Evolutionary conservation across 2,888 invertebrate genomes (phyloP), one percentile per base, ranked within the genome.

Genomic region (Deilephila porcellus): DNA sequence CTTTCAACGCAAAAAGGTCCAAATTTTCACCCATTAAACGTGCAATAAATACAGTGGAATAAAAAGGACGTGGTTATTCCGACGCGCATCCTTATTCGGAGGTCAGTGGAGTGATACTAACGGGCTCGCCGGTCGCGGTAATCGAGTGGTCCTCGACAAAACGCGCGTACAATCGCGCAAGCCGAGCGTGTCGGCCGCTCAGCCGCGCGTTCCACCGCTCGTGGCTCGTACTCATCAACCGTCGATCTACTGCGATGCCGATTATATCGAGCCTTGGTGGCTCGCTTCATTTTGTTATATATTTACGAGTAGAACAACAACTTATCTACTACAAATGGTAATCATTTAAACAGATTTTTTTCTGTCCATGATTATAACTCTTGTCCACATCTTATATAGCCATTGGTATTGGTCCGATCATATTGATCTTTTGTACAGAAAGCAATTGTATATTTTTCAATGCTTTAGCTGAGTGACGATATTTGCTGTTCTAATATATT

Each of bases 91-190:
- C 25, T 67, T 67, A 67, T 25, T 52, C 67, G 5, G 52, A 67
- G 52, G 67, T 67, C 67, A 67, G 67, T 67, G 67, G 67, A 67
- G 67, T 45, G 67, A 52, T 52, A 64, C 45, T 64, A 67, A 67
- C 67, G 25, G 67, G 25, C 45, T 67, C 67, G 45, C 67, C 45
- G 45, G 37, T 8, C 67, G 25, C 37, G 45, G 20, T 52, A 67
- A 67, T 67, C 67, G 52, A 67, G 52, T 67, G 52, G 52, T 52
- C 52, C 67, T 67, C 67, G 8, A 52, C 67, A 67, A 67, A 52
- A 67, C 52, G 17, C 52, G 67, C 67, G 67, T 45, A 67, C 67
- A 67, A 52, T 67, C 52, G 67, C 20, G 52, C 67, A 67, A 67
- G 52, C 25, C 67, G 52, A 67, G 67, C 67, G 67, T 67, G 52